Evolutionary conservation across 1,140 invertebrate genomes (phyloP).

Genomic region (Dermatophagoides farinae): DNA sequence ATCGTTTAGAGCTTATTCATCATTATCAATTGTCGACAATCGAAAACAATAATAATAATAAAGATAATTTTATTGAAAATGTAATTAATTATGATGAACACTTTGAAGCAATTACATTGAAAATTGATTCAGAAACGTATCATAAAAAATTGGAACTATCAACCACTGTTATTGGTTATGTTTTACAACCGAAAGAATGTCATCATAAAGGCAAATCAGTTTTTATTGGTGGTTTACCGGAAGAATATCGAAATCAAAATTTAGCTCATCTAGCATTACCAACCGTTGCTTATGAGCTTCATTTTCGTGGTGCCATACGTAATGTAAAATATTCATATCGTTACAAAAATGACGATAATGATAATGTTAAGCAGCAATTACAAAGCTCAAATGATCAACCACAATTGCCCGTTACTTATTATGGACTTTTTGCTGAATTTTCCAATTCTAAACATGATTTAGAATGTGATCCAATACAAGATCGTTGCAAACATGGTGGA

Average conservation of each 20-base stretch:
- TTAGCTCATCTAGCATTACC: slow-evolving; percentile 37
- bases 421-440: not conserved
- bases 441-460: not conserved
- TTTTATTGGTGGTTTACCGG: slow-evolving; percentile 19
- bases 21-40: slow-evolving; percentile 30
- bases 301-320: slow-evolving; percentile 57
- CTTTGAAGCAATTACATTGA: slow-evolving; percentile 44
- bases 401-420: not conserved
- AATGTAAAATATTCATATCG: slow-evolving; percentile 63
- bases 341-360: no score
- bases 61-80: not conserved
- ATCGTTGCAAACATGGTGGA: slow-evolving; percentile 71
- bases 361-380: slow-evolving; percentile 40
- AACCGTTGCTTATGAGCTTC: slow-evolving; percentile 71
- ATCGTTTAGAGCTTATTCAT: slow-evolving; percentile 50
- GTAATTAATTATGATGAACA: not conserved
- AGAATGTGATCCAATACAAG: not conserved
- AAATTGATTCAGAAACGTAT: slow-evolving; percentile 53
- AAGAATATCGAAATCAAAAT: not conserved
- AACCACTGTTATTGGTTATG: slow-evolving; percentile 19
- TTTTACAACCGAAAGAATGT: slow-evolving; percentile 14
- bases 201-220: slow-evolving; percentile 18
- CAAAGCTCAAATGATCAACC: not conserved
- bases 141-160: slow-evolving; percentile 32
- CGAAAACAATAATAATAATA: no score